Conservation (phyloP, 2,113 vertebrate species). For the Phylloscopus trochiloides region DNA sequence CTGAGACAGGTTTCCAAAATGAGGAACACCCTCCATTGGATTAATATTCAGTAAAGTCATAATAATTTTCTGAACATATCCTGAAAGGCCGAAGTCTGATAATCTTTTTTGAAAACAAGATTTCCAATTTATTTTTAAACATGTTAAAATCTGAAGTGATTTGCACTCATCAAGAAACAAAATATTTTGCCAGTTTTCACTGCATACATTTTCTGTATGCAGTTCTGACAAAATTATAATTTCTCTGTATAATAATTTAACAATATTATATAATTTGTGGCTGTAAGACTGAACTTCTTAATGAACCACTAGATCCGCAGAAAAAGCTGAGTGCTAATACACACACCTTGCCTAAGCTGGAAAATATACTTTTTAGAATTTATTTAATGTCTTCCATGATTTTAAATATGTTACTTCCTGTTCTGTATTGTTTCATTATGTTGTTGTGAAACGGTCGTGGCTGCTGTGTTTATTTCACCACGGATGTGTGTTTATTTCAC, state of each 20-base stretch:
- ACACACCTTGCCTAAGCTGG: not conserved
- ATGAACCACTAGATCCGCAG: not conserved
- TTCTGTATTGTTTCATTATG: not conserved
- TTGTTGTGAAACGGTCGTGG: not conserved
- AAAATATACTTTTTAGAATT: not conserved
- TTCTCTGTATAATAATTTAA: not conserved
- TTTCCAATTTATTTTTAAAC: not conserved
- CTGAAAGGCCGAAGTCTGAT: not conserved
- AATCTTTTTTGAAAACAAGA: not conserved
- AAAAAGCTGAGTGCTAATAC: not conserved
- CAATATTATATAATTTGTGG: not conserved
- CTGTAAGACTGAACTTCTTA: not conserved
- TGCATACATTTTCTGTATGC: not conserved
- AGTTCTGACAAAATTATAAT: not conserved
- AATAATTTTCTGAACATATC: not conserved
- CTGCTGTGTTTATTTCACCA: not conserved
- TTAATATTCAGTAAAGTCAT: not conserved
- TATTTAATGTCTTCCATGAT: not conserved
- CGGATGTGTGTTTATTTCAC: not conserved
- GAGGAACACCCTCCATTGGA: not conserved
- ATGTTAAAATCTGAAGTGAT: not conserved
- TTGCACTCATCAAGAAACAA: not conserved
- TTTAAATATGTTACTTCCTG: not conserved
- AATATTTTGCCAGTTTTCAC: not conserved
- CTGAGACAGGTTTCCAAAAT: not conserved